These are phyloP conservation scores for Keiferia lycopersicella DNA, from an alignment of 2,888 invertebrate species.

Conservation along the genomic window DNA sequence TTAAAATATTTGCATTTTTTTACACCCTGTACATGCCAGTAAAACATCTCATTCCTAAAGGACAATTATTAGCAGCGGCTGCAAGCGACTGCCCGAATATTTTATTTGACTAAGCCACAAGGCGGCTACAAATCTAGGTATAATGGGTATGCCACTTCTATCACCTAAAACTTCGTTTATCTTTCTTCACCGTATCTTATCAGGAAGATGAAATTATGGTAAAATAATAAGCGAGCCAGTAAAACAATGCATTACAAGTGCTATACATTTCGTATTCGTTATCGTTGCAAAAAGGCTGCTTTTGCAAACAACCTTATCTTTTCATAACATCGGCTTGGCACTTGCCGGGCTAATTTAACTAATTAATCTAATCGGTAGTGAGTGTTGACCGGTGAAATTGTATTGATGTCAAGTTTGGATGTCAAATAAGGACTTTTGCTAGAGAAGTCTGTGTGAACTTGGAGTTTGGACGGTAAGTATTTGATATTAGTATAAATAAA, in stretches of 20 bases:
- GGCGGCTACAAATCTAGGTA: no score
- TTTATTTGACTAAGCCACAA: no score
- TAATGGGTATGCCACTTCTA: neutral
- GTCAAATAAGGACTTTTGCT: neutral
- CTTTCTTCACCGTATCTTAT: constrained; percentile 53
- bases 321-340: constrained; percentile 29
- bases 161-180: neutral
- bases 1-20: no score
- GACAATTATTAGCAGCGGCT: no score
- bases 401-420: neutral
- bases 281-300: constrained; percentile 50
- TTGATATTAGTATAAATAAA: no score
- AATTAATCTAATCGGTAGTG: neutral
- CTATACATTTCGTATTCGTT: constrained; percentile 34
- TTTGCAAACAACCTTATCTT: constrained; percentile 49
- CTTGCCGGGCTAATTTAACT: neutral
- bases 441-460: constrained; percentile 6
- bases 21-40: no score
- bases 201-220: constrained; percentile 62
- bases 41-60: no score
- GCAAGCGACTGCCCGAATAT: no score
- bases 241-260: constrained; percentile 49
- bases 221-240: constrained; percentile 48
- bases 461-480: neutral
- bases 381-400: neutral